Evolutionary conservation across 2,888 invertebrate species (phyloP), one percentile per base, ranked within the genome.

Genomic region (Slavum lentiscoides): DNA sequence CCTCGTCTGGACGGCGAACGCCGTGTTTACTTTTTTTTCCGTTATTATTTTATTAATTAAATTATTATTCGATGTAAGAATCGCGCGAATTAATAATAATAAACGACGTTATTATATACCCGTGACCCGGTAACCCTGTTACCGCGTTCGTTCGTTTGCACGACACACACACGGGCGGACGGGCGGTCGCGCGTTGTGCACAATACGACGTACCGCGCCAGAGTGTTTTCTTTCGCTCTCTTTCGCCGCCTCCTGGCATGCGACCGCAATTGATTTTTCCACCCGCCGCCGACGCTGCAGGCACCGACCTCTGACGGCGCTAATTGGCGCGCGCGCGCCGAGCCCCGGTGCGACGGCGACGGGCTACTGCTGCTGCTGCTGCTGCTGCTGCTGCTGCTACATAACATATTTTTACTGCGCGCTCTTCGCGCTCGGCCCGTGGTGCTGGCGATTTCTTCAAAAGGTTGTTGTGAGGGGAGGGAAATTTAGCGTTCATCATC

Each of bases 231-330:
- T 23, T 23, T 61, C 61, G 17, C 43, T 23, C 15, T 59, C 21
- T n/a, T 13, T 21, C 64, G n/a, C 64, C 59, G 23, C 77, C 4
- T 70, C 61, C 70, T 55, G 70, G 77, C 77, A 59, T 39, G 62
- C 70, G 77, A 77, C 62, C 70, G 74, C 55, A 77, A 77, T 77
- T 55, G 77, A 77, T 77, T 77, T 77, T 77, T 70, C 70, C 23
- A 68, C 68, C 64, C 67, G n/a, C 61, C 77, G 77, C 70, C 77
- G 37, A 17, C 61, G 30, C 59, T 11, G 49, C 30, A 30, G 43
- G 49, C 49, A 69, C 77, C 77, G 77, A 77, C 77, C 77, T 77
- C 77, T 77, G 70, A 70, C 55, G 77, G 77, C 30, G 4, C 4
- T 30, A 30, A 30, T 30, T 30, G 30, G 30, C 77, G 72, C 72